Evolutionary conservation across 2,113 vertebrate genomes (phyloP).

Genomic region (Amazona vittata): DNA sequence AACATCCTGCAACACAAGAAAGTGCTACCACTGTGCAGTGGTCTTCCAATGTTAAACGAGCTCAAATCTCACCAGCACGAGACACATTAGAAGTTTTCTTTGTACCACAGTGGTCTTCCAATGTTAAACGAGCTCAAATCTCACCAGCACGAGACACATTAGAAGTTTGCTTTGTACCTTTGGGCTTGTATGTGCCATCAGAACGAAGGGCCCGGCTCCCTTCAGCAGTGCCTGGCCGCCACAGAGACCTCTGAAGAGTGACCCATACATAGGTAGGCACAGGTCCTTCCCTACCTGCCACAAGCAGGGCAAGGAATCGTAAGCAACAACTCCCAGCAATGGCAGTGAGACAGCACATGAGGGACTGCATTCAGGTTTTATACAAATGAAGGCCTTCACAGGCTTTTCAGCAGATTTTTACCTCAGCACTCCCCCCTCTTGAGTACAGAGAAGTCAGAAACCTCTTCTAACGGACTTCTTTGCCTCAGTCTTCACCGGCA

Average conservation of each 20-base stretch:
- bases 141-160: not conserved
- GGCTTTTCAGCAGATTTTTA: not conserved
- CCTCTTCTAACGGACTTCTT: not conserved
- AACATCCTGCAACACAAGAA: not conserved
- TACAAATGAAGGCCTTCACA: not conserved
- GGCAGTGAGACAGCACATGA: not conserved
- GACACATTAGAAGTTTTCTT: not conserved
- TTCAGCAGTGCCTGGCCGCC: not conserved
- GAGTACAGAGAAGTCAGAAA: not conserved
- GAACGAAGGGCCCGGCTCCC: not conserved
- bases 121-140: not conserved
- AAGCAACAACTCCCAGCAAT: not conserved
- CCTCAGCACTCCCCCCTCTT: not conserved
- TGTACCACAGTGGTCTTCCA: too few species aligned
- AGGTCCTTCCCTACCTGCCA: not conserved
- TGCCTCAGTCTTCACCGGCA: too few species aligned
- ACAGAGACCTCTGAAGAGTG: not conserved
- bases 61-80: not conserved
- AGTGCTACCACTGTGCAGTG: not conserved
- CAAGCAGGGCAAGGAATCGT: not conserved
- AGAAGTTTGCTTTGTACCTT: not conserved
- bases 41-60: not conserved
- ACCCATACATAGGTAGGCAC: not conserved
- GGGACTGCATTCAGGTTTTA: rapidly evolving
- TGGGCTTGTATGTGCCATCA: not conserved